These are phyloP conservation scores for Spondyliosoma cantharus DNA, from an alignment of 2,797 vertebrate genomes.

Conservation along the genomic window DNA sequence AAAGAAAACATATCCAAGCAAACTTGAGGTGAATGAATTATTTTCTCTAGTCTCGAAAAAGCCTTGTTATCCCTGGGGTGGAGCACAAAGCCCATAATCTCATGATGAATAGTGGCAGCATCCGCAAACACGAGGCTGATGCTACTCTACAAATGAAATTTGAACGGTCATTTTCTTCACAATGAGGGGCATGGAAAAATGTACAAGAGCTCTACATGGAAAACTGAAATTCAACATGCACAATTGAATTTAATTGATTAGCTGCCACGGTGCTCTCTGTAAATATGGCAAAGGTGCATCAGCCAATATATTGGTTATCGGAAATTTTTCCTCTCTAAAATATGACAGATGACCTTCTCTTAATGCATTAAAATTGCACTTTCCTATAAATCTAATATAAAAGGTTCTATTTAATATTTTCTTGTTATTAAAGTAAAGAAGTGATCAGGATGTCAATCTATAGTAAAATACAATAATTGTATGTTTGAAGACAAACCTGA, in stretches of 20 bases:
- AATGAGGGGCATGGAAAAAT: conserved; percentile 47
- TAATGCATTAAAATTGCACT: too few species aligned
- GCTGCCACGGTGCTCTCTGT: conserved; percentile 14
- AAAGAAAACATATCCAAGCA: conserved; percentile 55
- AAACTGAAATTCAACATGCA: conserved; percentile 36
- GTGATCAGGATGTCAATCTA: too few species aligned
- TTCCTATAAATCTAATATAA: too few species aligned
- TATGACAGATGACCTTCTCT: too few species aligned
- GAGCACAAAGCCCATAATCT: conserved; percentile 62
- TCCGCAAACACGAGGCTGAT: conserved; percentile 53
- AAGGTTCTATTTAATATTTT: too few species aligned
- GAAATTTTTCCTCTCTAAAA: too few species aligned
- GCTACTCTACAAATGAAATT: conserved; percentile 52
- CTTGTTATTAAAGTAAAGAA: too few species aligned
- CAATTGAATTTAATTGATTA: conserved; percentile 21
- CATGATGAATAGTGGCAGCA: conserved; percentile 57
- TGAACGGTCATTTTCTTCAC: conserved; percentile 53
- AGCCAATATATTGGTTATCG: too few species aligned
- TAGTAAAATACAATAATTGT: too few species aligned
- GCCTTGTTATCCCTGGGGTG: conserved; percentile 55
- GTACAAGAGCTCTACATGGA: conserved; percentile 42
- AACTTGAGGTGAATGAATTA: conserved; percentile 64
- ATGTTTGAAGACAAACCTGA: too few species aligned
- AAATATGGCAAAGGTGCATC: neutral
- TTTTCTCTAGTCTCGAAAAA: conserved; percentile 57